Evolutionary conservation across 2,113 vertebrate species (phyloP).

Genomic region (Phyllostomus hastatus): DNA sequence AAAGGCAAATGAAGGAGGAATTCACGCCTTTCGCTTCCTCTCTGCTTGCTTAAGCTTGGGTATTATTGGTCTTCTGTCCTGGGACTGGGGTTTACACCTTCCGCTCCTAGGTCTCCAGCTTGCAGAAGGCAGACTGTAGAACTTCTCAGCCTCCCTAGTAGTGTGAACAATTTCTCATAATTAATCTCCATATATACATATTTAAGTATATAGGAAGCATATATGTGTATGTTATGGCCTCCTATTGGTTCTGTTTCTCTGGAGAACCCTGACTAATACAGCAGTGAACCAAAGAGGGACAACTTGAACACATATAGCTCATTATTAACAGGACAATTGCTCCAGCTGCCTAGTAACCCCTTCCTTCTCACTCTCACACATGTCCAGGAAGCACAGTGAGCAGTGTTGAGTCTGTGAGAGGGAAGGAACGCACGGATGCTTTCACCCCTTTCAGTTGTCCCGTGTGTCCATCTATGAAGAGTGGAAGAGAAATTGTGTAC

Average conservation of each 20-base stretch:
- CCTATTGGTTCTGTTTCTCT: background rate
- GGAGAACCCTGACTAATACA: background rate
- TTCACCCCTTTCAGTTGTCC: background rate
- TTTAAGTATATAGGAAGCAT: too few relatives aligned
- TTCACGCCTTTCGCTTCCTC: background rate
- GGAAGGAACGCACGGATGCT: background rate
- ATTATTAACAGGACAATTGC: background rate
- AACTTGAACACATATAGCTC: background rate
- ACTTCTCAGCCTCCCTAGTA: background rate
- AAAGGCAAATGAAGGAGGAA: background rate
- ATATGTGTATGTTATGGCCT: background rate
- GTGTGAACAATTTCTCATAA: background rate
- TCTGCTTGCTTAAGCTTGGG: background rate
- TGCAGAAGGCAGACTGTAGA: background rate
- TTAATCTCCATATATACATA: background rate
- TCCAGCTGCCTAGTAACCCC: background rate
- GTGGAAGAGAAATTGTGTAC: background rate
- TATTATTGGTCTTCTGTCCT: background rate
- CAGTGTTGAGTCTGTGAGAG: background rate
- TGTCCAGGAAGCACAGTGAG: background rate
- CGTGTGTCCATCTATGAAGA: background rate
- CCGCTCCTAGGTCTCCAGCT: background rate
- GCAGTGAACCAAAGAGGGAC: background rate
- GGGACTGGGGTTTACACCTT: background rate
- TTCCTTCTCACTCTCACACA: background rate